Base-by-base conservation (phyloP, 2,113 vertebrate genomes). In the Thalassoma bifasciatum region DNA sequence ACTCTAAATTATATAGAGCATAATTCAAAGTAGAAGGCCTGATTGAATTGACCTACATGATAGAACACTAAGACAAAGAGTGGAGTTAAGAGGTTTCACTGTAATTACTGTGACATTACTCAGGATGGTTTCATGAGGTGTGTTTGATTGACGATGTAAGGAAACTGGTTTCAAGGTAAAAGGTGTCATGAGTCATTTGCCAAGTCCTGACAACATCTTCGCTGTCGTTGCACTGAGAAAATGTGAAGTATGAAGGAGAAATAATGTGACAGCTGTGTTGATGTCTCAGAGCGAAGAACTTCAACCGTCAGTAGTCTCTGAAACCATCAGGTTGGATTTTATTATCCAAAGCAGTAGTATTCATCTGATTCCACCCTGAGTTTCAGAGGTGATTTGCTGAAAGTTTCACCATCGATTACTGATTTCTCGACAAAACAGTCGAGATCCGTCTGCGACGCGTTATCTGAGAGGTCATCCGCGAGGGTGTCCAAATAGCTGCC, bases 401-500 rank as follows among this genome's bases (percentile, higher is more conserved):
- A 87, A 0, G 91, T 71, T 4, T 96, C 94, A 1, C 95, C 93
- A 2, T 95, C 93, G 8, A 92, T 91, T 1, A 93, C 40, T 19
- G 93, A 91, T 84, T 92, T 92, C 46, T 97, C 96, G 61, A 93
- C 94, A 63, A 96, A 95, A 5, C 93, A 91, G 65, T 97, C 95
- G 17, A 95, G 84, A 86, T 96, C 94, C 0, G 95, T 94, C 0
- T 96, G 96, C 0, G 96, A 98, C 0, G 94, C 90, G 70, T 94
- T 92, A 30, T 95, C 96, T 0, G 95, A 92, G 11, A 97, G 87
- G 61, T 97, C 96, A 36, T 99, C 97, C 0, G 91, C 96, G 66
- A 99, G 91, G 1, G 97, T 99, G 92, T 99, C 98, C 94, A 99
- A 92, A 30, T 98, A 99, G 81, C 97, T 99, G 9, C 98, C 98